Evolutionary conservation across 2,888 invertebrate genomes (phyloP), one percentile per base, ranked within the genome.

Genomic region (Cancer borealis): DNA sequence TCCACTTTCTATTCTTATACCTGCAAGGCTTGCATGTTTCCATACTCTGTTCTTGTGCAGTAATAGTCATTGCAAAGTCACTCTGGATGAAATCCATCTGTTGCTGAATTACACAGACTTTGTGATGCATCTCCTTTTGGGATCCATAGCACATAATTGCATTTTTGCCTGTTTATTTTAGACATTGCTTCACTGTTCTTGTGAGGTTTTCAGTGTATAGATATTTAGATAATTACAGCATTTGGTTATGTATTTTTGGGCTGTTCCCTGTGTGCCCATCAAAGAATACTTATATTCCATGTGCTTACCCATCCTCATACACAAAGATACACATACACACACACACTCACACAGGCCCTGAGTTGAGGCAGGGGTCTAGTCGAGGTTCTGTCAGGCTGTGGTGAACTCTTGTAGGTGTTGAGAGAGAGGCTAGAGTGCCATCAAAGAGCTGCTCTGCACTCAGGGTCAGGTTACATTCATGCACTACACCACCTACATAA

Each of bases 311-410:
- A 87, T 17, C n/a, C 45, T 30, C 45, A 87, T 17, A 87, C 45
- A 66, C 66, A 66, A 5, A 66, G 8, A 66, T 17, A 66, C 66
- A 66, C 66, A 66, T 17, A 66, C 92, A 92, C 46, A 66, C 79
- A 92, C 92, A 92, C 92, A 92, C 60, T 46, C 92, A 92, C 79
- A 66, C 92, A 92, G 8, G 17, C 92, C 14, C 46, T 60, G 54
- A 21, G 26, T 30, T 49, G 45, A 49, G 30, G 46, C 49, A 30
- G 45, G 54, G 30, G 46, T 60, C 66, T 47, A 30, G 60, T 66
- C 46, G 26, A 92, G 46, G 47, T 30, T 66, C n/a, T 49, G 92
- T 39, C 73, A 92, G 17, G 45, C 92, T 47, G n/a, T 46, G 30
- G 60, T 47, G 60, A 26, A 92, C 79, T 66, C 45, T 47, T 39